Base-by-base conservation (phyloP, 2,113 vertebrate genomes). In the Stercorarius parasiticus region DNA sequence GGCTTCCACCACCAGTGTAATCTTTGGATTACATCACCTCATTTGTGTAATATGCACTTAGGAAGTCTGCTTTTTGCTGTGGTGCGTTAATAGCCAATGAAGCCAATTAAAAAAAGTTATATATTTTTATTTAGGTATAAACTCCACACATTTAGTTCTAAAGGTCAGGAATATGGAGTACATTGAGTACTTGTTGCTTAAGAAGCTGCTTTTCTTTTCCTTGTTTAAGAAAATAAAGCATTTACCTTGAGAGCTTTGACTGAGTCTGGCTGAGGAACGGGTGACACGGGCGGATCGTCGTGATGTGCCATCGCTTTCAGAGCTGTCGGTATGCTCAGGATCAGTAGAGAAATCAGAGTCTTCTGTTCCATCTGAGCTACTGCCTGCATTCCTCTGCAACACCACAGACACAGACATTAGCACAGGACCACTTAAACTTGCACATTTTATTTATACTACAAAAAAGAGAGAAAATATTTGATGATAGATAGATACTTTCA, bases 341-440 rank as follows among this genome's bases (percentile, higher is more conserved):
- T 99, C 99, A 78, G 99, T 99, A 38, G 99, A 99, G 81, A 99
- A 99, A 97, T 99, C 99, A 0, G 99, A 99, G 98, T 99, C 99
- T 98, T 99, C 99, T 0, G 99, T 99, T 32, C 99, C 99, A 80
- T 99, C 99, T 50, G 99, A 99, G 97, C 99, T 99, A 88, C 99
- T 99, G 73, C 99, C 99, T 40, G 99, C 99, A 49, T 99, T 99
- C 98, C 99, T 99, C 99, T 99, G 95, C 94, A 95, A 98, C 26
- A 61, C 30, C 98, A 97, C 72, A 90, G 80, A 96, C 26, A 49
- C 95, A 72, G 50, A 64, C 53, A 69, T 97, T 82, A 98, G 94
- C 88, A 96, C 40, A 29, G 45, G 30, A 58, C 59, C 65, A 42
- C 30, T 66, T 47, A 58, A 10, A 47, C 15, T 10, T 14, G 14